These are phyloP conservation scores for Denticeps clupeoides DNA, from an alignment of 2,797 vertebrate genomes.

Conservation along the genomic window DNA sequence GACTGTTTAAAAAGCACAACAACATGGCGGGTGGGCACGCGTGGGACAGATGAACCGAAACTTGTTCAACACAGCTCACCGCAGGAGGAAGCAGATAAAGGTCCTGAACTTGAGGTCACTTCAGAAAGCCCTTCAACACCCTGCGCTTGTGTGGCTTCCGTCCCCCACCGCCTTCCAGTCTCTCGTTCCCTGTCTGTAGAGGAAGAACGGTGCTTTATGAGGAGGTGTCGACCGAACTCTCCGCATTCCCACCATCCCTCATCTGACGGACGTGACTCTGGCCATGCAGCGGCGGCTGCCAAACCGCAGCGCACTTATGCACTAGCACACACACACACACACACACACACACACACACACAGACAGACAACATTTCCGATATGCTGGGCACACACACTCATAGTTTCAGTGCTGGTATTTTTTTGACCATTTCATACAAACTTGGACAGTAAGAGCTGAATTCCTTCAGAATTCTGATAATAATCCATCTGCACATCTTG, in stretches of 20 bases:
- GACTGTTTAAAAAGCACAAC: too few species aligned
- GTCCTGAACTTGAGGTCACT: constrained; percentile 60
- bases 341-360: constrained; percentile 9
- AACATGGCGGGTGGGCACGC: constrained; percentile 9
- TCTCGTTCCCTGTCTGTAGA: constrained; percentile 66
- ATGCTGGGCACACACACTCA: not conserved
- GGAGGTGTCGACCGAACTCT: constrained; percentile 76
- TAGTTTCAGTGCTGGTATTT: too few species aligned
- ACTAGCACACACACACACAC: constrained; percentile 21
- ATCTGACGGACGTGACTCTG: constrained; percentile 79
- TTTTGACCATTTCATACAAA: too few species aligned
- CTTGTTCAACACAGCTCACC: constrained; percentile 42
- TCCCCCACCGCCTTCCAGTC: too few species aligned
- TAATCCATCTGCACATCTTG: too few species aligned
- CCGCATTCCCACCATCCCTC: constrained; percentile 74
- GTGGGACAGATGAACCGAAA: constrained; percentile 68
- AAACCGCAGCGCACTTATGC: constrained; percentile 45
- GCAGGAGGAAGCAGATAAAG: constrained; percentile 34
- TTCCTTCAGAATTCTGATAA: too few species aligned
- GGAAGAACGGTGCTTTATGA: constrained; percentile 77
- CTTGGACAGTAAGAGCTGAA: too few species aligned
- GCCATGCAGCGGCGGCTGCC: constrained; percentile 57
- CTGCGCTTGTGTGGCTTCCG: constrained; percentile 63
- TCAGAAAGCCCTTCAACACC: constrained; percentile 44
- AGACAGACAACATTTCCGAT: not conserved